Evolutionary conservation across 2,113 vertebrate species (phyloP), one percentile per base, ranked within the genome.

Genomic region (Lota lota): DNA sequence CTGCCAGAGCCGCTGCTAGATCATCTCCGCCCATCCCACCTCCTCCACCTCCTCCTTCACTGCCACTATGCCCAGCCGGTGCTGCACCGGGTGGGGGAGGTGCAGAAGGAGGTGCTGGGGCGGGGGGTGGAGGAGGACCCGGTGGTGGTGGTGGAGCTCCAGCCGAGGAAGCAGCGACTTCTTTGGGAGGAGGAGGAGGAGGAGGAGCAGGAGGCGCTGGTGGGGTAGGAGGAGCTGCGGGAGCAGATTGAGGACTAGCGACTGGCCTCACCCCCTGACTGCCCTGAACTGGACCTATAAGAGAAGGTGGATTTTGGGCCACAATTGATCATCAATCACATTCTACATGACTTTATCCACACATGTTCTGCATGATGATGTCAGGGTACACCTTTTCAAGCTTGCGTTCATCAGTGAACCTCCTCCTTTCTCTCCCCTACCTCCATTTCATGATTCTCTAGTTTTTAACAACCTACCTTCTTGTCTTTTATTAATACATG

Each of bases 1-100:
- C 92, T 0, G 92, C 90, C 14, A 95, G 85, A 20, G 93, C 94
- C 1, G 92, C 86, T 0, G 92, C 91, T 51, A 95, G 86, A 12
- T 90, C 90, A 0, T 84, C 82, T 0, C 84, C 61, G 0, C 54
- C 78, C 3, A 33, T 70, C 0, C 85, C 80, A 0, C 85, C 72
- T 0, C 88, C 61, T 14, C 53, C 62, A 22, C 63, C 68, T 10
- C 68, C 66, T 22, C 69, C 79, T 12, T 84, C 85, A 1, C 28
- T 19, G 83, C 81, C 0, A 87, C 83, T 0, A 47, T 8, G 40
- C 40, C 1, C 2, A 47, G 40, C 6, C 40, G 40, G 10, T 5
- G 16, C 53, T 18, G 16, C 89, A 0, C 80, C 70, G 15, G 85
- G 40, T 14, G 40, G 87, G 21, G 88, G 90, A 8, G 66, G 75